Evolutionary conservation across 2,888 invertebrate species (phyloP), one percentile per base, ranked within the genome.

Genomic region (Diarsia mendica): DNA sequence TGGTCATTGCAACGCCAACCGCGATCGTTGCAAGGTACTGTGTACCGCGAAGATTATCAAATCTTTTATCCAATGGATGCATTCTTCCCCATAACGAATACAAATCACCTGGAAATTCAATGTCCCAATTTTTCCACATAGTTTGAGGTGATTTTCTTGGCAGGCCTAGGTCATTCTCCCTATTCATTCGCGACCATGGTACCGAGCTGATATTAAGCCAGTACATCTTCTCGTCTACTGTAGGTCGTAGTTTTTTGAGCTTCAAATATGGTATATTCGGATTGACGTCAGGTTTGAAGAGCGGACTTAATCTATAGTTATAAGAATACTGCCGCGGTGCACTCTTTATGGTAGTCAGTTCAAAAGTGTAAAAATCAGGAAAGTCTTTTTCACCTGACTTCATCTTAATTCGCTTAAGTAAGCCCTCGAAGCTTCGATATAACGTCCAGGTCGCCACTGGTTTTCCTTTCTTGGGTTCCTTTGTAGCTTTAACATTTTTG

Each of bases 21-120:
- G 97, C 97, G 89, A 97, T 97, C 49, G 97, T 97, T 18, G 97
- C 97, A 66, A 97, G 92, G 61, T 97, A 97, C 89, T 98, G 98
- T 84, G 97, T 97, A 0, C 97, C 98, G 8, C 97, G 97, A 65
- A 96, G 91, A 3, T 89, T 87, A 0, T 94, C 93, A 89, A 98
- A 98, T 82, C 95, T 96, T 0, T 91, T 87, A 53, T 97, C 97
- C 70, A 95, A 91, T 5, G 97, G 97, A 93, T 98, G 97, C 23
- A 98, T 88, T 51, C 96, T 96, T 1, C 98, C 98, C 97, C 97
- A 97, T 1, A 98, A 91, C 0, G 98, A 98, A 94, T 96, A 98
- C 0, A 98, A 91, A 79, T 97, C 97, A 2, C 97, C 97, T 4
- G 97, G 96, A 83, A 97, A 97, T 89, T 98, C 98, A 3, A 98